phyloP scores from a whole-genome alignment of 2,113 vertebrate genomes.

The Siniperca knerii region DNA sequence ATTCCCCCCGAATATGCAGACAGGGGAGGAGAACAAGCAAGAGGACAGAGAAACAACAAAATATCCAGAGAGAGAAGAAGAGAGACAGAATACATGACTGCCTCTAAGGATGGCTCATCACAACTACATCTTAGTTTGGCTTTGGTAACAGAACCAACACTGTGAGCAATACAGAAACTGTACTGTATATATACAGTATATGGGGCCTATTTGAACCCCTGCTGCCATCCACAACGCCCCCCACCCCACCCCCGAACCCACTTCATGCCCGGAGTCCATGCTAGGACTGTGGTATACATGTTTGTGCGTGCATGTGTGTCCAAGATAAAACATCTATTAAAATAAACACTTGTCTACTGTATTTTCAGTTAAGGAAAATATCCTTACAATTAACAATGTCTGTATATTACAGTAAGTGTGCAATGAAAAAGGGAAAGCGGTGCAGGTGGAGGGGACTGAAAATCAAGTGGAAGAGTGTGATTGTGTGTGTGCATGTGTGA shows the following conservation, averaged over 20 bases:
- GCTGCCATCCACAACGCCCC: slow-evolving; percentile 39
- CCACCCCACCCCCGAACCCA: background rate
- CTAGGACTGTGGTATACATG: slow-evolving; percentile 46
- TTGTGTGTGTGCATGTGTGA: background rate
- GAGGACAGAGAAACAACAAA: slow-evolving; percentile 50
- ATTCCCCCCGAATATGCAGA: slow-evolving; percentile 46
- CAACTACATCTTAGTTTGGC: slow-evolving; percentile 73
- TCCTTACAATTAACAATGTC: slow-evolving; percentile 66
- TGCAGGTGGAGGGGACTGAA: background rate
- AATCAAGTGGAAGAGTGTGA: slow-evolving; percentile 26
- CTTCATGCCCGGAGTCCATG: slow-evolving; percentile 52
- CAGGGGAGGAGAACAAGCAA: slow-evolving; percentile 38
- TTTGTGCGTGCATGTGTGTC: slow-evolving; percentile 56
- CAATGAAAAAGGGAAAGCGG: slow-evolving; percentile 40
- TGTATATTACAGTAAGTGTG: slow-evolving; percentile 72
- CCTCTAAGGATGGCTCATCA: slow-evolving; percentile 77
- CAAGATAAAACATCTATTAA: slow-evolving; percentile 70
- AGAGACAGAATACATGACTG: slow-evolving; percentile 70
- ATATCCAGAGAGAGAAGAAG: slow-evolving; percentile 49
- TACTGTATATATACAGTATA: slow-evolving; percentile 69
- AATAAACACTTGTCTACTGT: slow-evolving; percentile 70
- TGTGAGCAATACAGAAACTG: slow-evolving; percentile 68
- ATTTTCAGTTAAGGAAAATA: slow-evolving; percentile 63
- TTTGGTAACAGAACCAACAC: slow-evolving; percentile 79
- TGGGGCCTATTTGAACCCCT: slow-evolving; percentile 45